A percentile compares a stretch with the other conserved stretches of the same genome.
Conservation (phyloP, 1,140 invertebrate genomes). For the Diprion similis region DNA sequence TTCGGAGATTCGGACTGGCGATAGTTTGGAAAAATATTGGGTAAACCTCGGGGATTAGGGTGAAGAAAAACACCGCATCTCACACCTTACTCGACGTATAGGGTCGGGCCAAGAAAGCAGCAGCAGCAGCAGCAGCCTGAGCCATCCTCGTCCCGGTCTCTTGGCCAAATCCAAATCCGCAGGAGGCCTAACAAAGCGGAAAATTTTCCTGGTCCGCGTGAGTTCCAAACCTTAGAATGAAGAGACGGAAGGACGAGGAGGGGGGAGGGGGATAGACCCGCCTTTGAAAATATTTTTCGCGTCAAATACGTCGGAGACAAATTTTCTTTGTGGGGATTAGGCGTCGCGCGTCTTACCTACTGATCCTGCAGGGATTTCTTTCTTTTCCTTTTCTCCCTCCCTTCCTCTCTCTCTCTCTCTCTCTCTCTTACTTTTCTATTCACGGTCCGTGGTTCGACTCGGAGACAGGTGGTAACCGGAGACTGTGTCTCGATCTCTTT, state of each 20-base stretch:
- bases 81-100: neutral
- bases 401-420: no score
- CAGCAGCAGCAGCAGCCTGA: no score
- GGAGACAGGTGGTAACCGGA: constrained; percentile 52
- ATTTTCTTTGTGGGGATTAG: constrained; percentile 53
- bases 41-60: constrained; percentile 4
- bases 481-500: constrained; percentile 29
- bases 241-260: constrained; percentile 12
- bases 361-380: neutral
- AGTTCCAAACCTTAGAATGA: neutral
- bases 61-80: neutral
- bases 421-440: neutral
- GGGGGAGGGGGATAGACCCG: constrained; percentile 32
- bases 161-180: constrained; percentile 18
- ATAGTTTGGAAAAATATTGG: constrained; percentile 8
- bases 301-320: constrained; percentile 57
- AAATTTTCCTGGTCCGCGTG: constrained; percentile 43
- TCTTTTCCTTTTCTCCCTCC: no score
- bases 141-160: constrained; percentile 5
- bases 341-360: constrained; percentile 16
- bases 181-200: constrained; percentile 49
- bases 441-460: neutral
- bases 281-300: constrained; percentile 43
- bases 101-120: neutral
- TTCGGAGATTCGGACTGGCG: neutral